Evolutionary conservation across 2,888 invertebrate species (phyloP).

Genomic region (Eupithecia vulgata): DNA sequence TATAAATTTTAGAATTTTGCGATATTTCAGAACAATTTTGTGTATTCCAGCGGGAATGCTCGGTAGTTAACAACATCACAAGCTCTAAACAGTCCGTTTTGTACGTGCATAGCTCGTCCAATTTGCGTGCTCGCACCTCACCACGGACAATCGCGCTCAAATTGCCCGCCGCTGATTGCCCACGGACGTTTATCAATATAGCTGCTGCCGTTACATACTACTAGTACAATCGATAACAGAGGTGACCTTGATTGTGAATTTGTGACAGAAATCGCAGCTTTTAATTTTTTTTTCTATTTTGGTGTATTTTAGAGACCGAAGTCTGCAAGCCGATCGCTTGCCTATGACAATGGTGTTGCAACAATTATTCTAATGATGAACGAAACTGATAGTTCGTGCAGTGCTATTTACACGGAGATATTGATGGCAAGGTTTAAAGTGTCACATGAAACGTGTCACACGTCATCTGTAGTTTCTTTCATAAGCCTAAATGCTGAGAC

Average conservation of each 20-base stretch:
- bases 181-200: slow-evolving; percentile 81
- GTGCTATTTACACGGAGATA: too few relatives aligned
- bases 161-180: slow-evolving; percentile 78
- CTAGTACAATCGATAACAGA: neutral
- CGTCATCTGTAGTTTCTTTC: too few relatives aligned
- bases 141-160: slow-evolving; percentile 80
- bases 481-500: too few relatives aligned
- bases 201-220: slow-evolving; percentile 48
- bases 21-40: neutral
- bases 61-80: slow-evolving; percentile 44
- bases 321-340: too few relatives aligned
- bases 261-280: neutral
- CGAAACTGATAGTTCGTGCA: too few relatives aligned
- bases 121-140: slow-evolving; percentile 73
- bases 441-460: too few relatives aligned
- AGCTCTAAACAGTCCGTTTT: slow-evolving; percentile 65
- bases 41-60: slow-evolving; percentile 19
- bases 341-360: too few relatives aligned
- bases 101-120: slow-evolving; percentile 66
- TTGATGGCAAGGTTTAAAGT: too few relatives aligned
- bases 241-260: neutral
- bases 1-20: neutral
- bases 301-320: too few relatives aligned
- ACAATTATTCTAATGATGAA: too few relatives aligned
- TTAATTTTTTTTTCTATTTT: too few relatives aligned